These are phyloP conservation scores for Drosophila guanche DNA, from an alignment of 1,140 invertebrate genomes.

Conservation along the genomic window DNA sequence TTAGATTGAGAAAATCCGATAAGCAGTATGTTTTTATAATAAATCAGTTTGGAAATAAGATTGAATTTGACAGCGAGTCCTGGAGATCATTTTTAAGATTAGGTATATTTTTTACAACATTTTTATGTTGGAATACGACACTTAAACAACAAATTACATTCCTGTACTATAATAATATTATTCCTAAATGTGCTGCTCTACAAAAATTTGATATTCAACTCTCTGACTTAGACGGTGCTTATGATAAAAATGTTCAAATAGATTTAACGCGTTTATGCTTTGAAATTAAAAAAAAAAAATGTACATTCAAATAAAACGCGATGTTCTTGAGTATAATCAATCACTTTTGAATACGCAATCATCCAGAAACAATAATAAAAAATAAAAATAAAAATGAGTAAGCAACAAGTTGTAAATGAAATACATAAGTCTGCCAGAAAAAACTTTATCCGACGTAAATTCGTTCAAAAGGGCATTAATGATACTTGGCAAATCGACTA, in stretches of 20 bases:
- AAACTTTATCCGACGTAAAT: not conserved
- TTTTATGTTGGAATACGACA: too few species aligned
- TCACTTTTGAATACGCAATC: not conserved
- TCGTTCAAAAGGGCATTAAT: slow-evolving; percentile 9
- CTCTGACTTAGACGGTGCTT: not conserved
- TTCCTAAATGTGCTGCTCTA: not conserved
- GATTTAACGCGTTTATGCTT: slow-evolving; percentile 4
- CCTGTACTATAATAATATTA: not conserved
- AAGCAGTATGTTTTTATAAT: slow-evolving; percentile 1
- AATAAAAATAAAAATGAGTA: not conserved
- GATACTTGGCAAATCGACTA: slow-evolving; percentile 8
- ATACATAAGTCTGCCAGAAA: not conserved
- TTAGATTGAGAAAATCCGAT: not conserved
- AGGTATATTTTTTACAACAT: not conserved
- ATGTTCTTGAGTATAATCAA: slow-evolving; percentile 1
- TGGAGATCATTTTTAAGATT: slow-evolving; percentile 7
- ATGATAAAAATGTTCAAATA: slow-evolving; percentile 5
- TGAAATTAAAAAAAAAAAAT: slow-evolving; percentile 6
- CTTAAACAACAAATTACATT: too few species aligned
- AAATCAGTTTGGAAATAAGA: not conserved
- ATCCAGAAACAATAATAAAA: too few species aligned
- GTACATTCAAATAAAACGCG: slow-evolving; percentile 3
- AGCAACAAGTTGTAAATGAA: slow-evolving; percentile 9
- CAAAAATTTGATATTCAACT: slow-evolving; percentile 4
- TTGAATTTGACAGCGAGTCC: slow-evolving; percentile 4